Conservation (phyloP, 2,113 vertebrate genomes). For the Halichoeres trimaculatus region DNA sequence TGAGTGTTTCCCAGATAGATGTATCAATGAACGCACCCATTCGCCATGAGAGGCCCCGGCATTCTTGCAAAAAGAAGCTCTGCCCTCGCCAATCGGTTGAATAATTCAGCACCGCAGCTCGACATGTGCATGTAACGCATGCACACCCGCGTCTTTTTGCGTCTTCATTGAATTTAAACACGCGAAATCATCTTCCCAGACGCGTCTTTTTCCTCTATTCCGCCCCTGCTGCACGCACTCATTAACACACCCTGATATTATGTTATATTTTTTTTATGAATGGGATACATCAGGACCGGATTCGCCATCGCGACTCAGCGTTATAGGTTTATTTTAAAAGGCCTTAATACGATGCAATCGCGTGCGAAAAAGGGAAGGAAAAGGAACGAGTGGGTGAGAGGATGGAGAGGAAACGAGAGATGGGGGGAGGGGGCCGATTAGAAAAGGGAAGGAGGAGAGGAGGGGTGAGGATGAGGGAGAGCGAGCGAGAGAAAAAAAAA, state of each 20-base stretch:
- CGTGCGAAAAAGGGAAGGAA: not conserved
- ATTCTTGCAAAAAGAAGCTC: constrained; percentile 52
- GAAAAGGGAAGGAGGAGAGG: constrained; percentile 76
- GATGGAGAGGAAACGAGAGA: constrained; percentile 70
- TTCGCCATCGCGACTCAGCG: constrained; percentile 44
- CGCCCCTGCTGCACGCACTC: constrained; percentile 72
- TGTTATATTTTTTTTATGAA: constrained; percentile 84
- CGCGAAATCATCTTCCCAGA: constrained; percentile 55
- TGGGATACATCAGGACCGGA: constrained; percentile 69
- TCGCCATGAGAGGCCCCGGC: constrained; percentile 79
- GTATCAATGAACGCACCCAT: constrained; percentile 86
- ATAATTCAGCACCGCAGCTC: constrained; percentile 59
- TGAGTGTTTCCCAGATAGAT: constrained; percentile 80
- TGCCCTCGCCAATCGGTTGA: constrained; percentile 45
- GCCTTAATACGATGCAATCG: constrained; percentile 60
- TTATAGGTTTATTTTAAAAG: constrained; percentile 18
- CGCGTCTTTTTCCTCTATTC: constrained; percentile 55
- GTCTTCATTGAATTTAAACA: constrained; percentile 25
- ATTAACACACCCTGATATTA: constrained; percentile 72
- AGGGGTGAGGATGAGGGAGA: constrained; percentile 77
- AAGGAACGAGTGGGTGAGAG: constrained; percentile 70
- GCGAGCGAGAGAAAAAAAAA: constrained; percentile 72
- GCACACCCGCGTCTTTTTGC: constrained; percentile 1
- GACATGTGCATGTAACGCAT: constrained; percentile 49
- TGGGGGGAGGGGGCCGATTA: constrained; percentile 72